Conservation (phyloP, 2,888 invertebrate genomes). For the Resseliella maxima region DNA sequence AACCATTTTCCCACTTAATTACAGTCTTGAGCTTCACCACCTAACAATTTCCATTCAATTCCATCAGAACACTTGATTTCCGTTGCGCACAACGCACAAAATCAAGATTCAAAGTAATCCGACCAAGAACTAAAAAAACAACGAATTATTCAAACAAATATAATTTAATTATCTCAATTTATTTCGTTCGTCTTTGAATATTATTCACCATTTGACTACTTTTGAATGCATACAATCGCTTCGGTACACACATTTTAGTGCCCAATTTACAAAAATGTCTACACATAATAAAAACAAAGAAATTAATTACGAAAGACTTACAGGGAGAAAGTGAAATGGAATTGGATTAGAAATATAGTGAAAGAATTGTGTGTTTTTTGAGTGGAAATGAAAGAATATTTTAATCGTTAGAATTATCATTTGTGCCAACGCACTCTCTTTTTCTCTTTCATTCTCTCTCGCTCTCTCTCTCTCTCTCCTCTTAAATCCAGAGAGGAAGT, state of each 20-base stretch:
- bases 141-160: neutral
- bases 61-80: no score
- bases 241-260: neutral
- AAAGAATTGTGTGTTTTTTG: neutral
- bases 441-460: neutral
- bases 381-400: neutral
- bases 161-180: slow-evolving; percentile 18
- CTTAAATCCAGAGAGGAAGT: slow-evolving; percentile 6
- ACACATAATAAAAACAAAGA: slow-evolving; percentile 3
- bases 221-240: neutral
- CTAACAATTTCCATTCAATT: neutral
- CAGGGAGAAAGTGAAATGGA: neutral
- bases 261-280: slow-evolving; percentile 30
- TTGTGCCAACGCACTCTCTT: neutral
- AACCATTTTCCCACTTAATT: neutral
- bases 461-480: no score
- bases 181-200: neutral
- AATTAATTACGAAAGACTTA: neutral
- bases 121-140: neutral
- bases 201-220: neutral
- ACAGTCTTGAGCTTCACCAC: neutral
- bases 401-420: slow-evolving; percentile 14
- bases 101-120: no score
- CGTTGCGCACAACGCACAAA: neutral
- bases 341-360: neutral